Evolutionary conservation across 2,888 invertebrate species (phyloP), one percentile per base, ranked within the genome.

Genomic region (Drosophila lutescens): DNA sequence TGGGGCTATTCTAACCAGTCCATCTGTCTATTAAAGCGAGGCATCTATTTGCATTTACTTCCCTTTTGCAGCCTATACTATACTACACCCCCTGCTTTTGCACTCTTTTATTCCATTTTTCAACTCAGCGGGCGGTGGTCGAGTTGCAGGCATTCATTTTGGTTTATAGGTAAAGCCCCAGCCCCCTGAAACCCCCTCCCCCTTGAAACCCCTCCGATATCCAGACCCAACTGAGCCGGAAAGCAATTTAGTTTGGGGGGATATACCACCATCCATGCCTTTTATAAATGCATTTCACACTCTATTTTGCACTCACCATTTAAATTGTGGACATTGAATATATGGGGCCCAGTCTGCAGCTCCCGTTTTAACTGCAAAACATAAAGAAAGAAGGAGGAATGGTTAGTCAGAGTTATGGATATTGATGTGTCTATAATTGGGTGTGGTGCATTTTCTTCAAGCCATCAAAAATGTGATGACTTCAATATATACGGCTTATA

Each of bases 221-320:
- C 17, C 30, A 55, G 10, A 40, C 47, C 58, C 61, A 58, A 43
- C 55, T 62, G 51, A 53, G 47, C 70, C 44, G 65, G 57, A 57
- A 71, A 71, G 83, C 82, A 82, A 82, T 86, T 82, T 77, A 71
- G 78, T 68, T 80, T 61, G 30, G 34, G 49, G 60, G 51, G 26
- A 36, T 30, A 36, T 30, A 23, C 30, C 30, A 30, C 30, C 30
- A 30, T 30, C 32, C 26, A n/a, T 17, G 46, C 38, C 66, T 55
- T 63, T 59, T 79, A 77, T 68, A 78, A 78, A 85, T 77, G 76
- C 80, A 74, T 74, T 82, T 82, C 72, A 80, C 70, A 85, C 72
- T 74, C 78, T 74, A 72, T 80, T 82, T 83, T 80, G 63, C 80
- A 82, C 84, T 86, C 80, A 82, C 82, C 86, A 80, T 79, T 83